Conservation (phyloP, 1,140 invertebrate species). For the Chironomus striatipennis region DNA sequence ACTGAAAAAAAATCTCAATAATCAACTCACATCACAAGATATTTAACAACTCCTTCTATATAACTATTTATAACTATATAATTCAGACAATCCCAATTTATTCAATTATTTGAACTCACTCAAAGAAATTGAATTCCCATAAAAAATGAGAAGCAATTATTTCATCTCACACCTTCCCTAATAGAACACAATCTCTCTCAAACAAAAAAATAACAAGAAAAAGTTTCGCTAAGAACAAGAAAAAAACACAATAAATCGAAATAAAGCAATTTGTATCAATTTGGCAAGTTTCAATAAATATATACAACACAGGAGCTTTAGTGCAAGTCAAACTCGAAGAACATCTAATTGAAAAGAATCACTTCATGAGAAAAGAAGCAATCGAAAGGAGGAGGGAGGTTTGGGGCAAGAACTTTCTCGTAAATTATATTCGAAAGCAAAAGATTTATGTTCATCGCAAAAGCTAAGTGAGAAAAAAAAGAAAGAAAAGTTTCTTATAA, state of each 20-base stretch:
- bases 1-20: too few species aligned
- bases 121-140: too few species aligned
- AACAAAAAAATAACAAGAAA: too few species aligned
- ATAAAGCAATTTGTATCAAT: constrained; percentile 8
- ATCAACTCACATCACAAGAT: too few species aligned
- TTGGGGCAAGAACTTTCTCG: not conserved
- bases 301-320: not conserved
- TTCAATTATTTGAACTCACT: too few species aligned
- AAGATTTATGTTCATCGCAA: constrained; percentile 5
- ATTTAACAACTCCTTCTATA: too few species aligned
- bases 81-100: too few species aligned
- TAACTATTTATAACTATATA: too few species aligned
- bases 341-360: constrained; percentile 8
- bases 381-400: too few species aligned
- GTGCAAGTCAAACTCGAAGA: not conserved
- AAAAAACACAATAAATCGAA: constrained; percentile 2
- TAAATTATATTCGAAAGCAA: constrained; percentile 3
- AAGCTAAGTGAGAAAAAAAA: not conserved
- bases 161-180: too few species aligned
- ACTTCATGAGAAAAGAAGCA: not conserved
- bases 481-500: not conserved
- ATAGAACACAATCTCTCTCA: too few species aligned
- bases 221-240: not conserved
- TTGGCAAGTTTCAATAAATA: constrained; percentile 8
- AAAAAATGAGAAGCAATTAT: too few species aligned